These are phyloP conservation scores for Mesorhabditis sp. DNA, from an alignment of 2,888 invertebrate species.

Conservation along the genomic window DNA sequence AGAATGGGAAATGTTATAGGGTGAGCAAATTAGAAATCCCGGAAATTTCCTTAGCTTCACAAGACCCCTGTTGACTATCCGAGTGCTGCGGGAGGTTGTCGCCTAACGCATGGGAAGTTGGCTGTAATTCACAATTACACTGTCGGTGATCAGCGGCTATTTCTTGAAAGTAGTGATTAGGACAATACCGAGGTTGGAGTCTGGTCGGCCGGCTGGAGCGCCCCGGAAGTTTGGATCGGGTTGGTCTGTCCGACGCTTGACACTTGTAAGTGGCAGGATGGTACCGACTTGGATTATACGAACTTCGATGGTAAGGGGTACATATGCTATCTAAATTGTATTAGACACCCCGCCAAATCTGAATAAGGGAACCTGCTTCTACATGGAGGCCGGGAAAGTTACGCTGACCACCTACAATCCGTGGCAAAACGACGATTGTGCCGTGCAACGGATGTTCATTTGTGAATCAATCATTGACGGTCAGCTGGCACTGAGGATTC, in stretches of 20 bases:
- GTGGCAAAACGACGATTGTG: slow-evolving; percentile 6
- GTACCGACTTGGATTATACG: slow-evolving; percentile 2
- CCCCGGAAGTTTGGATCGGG: slow-evolving; percentile 3
- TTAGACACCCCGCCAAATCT: background rate
- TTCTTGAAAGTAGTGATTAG: background rate
- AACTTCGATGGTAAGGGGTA: background rate
- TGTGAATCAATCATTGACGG: slow-evolving; percentile 1
- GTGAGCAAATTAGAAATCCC: background rate
- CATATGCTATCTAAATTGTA: background rate
- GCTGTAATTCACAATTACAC: background rate
- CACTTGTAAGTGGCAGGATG: slow-evolving; percentile 4
- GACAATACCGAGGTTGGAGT: slow-evolving; percentile 4
- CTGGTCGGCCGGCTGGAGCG: slow-evolving; percentile 3
- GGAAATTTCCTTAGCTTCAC: background rate
- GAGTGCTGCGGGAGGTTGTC: background rate
- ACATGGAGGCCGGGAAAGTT: slow-evolving; percentile 4
- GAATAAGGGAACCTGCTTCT: slow-evolving; percentile 1
- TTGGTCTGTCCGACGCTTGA: slow-evolving; percentile 4
- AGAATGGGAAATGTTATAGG: slow-evolving; percentile 4
- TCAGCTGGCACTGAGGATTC: background rate
- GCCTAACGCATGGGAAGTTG: slow-evolving; percentile 1
- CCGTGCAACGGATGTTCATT: background rate
- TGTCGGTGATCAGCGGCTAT: background rate
- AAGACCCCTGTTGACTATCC: background rate
- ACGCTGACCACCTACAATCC: background rate